Base-by-base conservation (phyloP, 2,113 vertebrate species). In the Lepus europaeus region DNA sequence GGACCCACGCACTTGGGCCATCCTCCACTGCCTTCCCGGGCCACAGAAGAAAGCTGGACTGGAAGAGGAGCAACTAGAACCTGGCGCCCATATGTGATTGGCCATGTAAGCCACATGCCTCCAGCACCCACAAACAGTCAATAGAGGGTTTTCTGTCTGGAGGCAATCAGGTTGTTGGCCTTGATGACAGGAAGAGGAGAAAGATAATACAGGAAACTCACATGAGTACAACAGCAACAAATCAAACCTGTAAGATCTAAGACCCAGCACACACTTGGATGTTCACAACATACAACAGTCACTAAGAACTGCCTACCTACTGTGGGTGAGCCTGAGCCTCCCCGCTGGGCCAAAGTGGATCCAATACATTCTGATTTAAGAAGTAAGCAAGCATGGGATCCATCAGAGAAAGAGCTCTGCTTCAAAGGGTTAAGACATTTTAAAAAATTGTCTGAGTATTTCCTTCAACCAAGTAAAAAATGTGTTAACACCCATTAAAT, bases 381-480 rank as follows among this genome's bases (percentile, higher is more conserved):
- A 82, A 81, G 36, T 23, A 68, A 91, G 45, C 25, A 93, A 79
- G 68, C 59, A 74, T 74, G n/a, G 88, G 82, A 80, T 80, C 29
- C 31, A 39, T 11, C 76, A 69, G 39, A 93, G 23, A 86, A 90
- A 59, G 69, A 29, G 22, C 31, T 70, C 31, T 20, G 66, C 23
- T 33, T 45, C 23, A 92, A 86, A 90, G 19, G n/a, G 4, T 31
- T 90, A 73, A 73, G 51, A 69, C 4, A 64, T 23, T 79, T 27
- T 17, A 51, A 76, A 88, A 90, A 68, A n/a, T 80, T 27, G 51
- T 19, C 31, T 83, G 84, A 91, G 61, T 7, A 77, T 14, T 79
- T 90, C 93, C 17, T 78, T 89, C 27, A 78, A 82, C 36, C 89
- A 83, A 9, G 19, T 31, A 85, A 78, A 91, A 64, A 59, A 90